Evolutionary conservation across 1,140 invertebrate species (phyloP).

Genomic region (Phenacoccus solenopsis): DNA sequence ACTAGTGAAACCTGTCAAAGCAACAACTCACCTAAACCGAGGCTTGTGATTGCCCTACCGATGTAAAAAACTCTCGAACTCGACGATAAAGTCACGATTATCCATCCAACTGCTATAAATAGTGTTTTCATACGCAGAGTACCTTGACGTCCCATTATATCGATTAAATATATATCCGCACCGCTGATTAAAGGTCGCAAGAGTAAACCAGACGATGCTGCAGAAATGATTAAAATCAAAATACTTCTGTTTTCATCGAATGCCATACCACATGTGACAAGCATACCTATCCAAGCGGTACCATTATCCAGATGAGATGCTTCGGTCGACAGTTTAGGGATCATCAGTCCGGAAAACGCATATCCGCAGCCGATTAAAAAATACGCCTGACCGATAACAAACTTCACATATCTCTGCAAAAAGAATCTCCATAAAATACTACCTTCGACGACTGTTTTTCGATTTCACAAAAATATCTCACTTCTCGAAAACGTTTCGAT

Average conservation of each 20-base stretch:
- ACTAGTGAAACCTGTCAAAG: too few species aligned
- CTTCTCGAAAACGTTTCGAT: not conserved
- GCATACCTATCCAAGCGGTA: not conserved
- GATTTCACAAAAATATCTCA: not conserved
- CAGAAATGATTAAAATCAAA: not conserved
- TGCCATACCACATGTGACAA: too few species aligned
- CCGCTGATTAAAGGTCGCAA: not conserved
- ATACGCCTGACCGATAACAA: not conserved
- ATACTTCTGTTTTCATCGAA: too few species aligned
- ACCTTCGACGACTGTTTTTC: not conserved
- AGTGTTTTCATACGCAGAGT: not conserved
- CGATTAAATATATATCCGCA: not conserved
- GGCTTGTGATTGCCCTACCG: not conserved
- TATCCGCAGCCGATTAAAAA: not conserved
- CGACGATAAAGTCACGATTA: not conserved
- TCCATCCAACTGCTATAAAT: not conserved
- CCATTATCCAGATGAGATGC: not conserved
- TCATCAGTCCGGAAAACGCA: not conserved
- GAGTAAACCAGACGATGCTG: not conserved
- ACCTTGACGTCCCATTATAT: not conserved
- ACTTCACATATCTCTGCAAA: not conserved
- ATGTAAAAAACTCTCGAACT: not conserved
- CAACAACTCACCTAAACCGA: not conserved
- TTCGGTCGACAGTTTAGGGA: not conserved
- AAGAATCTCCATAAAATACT: not conserved